These are phyloP conservation scores for Leptobrachium leishanense DNA, from an alignment of 2,113 vertebrate genomes.

Conservation along the genomic window DNA sequence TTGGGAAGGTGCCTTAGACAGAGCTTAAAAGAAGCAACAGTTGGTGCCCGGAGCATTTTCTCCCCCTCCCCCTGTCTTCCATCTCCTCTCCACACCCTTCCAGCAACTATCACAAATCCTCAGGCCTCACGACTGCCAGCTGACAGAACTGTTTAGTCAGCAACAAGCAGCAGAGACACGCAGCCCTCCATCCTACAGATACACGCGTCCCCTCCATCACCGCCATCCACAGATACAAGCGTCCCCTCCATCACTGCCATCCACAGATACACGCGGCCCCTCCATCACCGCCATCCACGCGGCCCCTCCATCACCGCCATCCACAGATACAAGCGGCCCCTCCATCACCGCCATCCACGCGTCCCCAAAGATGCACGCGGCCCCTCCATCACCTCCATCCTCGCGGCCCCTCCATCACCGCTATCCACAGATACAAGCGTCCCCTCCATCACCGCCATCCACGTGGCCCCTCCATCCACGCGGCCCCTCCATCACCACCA, in stretches of 20 bases:
- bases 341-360: slow-evolving; percentile 48
- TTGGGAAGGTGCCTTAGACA: slow-evolving; percentile 43
- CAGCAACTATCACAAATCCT: slow-evolving; percentile 76
- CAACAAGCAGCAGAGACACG: slow-evolving; percentile 58
- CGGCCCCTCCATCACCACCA: no score
- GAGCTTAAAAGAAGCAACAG: slow-evolving; percentile 55
- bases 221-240: neutral
- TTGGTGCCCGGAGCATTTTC: slow-evolving; percentile 55
- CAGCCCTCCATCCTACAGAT: slow-evolving; percentile 29
- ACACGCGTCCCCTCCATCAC: no score
- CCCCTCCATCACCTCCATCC: no score
- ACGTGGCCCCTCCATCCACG: no score
- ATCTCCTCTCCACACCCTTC: slow-evolving; percentile 58
- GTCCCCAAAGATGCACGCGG: neutral
- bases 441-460: no score
- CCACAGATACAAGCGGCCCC: neutral
- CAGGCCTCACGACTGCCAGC: slow-evolving; percentile 73
- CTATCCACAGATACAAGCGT: no score
- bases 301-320: no score
- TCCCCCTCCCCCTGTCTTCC: slow-evolving; percentile 50
- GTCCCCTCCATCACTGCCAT: neutral
- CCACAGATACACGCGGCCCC: no score
- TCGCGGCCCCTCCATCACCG: no score
- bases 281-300: no score
- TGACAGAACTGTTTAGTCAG: slow-evolving; percentile 85